Base-by-base conservation (phyloP, 1,140 invertebrate genomes). In the Melanaphis sacchari region DNA sequence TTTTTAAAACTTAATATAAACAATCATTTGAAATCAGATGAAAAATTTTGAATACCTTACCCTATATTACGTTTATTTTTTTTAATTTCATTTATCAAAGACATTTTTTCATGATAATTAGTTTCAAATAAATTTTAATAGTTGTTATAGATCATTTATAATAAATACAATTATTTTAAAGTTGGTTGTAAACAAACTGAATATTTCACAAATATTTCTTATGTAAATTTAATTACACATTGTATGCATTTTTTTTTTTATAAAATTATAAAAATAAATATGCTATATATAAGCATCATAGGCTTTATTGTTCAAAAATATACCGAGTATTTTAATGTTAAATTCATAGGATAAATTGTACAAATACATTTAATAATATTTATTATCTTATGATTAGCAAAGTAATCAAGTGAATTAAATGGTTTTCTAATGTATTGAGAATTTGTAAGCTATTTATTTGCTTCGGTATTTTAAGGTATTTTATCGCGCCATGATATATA, bases 391-490 rank as follows among this genome's bases (percentile, higher is more conserved):
- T 89, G 36, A 89, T 1, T 36, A 89, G 9, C 26, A n/a, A 46
- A 0, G 38, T 26, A 84, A 87, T 26, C 7, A 46, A n/a, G 8
- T 49, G 21, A 26, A 43, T 87, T 85, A 85, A 85, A 85, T 76
- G 31, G 59, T 88, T 49, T 88, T 36, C 43, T 88, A 31, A 9
- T 41, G 38, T 26, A 26, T 24, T 15, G 15, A 87, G 15, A 87
- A 41, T 43, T 43, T 87, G 84, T 87, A n/a, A 52, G 3, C 26
- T 89, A 52, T 85, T 85, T 85, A 85, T 85, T 85, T 41, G 24
- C 22, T 85, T 38, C 5, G 84, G 21, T 87, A 87, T 87, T 87
- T 87, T 87, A 87, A 1, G 84, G 21, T 87, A 87, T 87, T 87
- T 87, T 87, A 87, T 87, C 43, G 22, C 43, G 41, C 24, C 5